phyloP scores from a whole-genome alignment of 2,888 invertebrate species.

The Rhopalosiphum nymphaeae region DNA sequence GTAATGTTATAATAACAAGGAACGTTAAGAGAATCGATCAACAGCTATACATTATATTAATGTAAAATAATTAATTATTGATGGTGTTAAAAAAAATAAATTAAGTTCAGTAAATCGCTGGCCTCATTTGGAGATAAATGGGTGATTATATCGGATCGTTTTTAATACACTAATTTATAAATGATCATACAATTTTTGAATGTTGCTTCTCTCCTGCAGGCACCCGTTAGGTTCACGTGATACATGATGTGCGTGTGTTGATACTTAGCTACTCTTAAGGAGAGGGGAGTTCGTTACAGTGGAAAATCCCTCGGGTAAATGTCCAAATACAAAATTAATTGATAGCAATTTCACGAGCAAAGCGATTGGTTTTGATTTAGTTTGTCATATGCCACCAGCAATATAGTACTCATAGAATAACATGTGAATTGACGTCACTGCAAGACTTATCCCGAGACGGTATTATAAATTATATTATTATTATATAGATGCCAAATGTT shows the following conservation, averaged over 20 bases:
- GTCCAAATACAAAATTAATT: conserved; percentile 4
- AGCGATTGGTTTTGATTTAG: neutral
- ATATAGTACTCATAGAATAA: neutral
- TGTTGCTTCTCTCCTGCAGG: neutral
- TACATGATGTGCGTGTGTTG: neutral
- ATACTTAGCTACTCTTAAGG: neutral
- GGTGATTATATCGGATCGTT: neutral
- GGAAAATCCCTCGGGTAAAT: neutral
- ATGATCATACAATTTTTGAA: neutral
- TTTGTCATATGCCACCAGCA: neutral
- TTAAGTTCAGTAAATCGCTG: neutral
- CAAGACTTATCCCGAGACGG: neutral
- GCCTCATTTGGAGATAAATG: neutral
- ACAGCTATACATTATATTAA: neutral
- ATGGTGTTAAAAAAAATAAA: neutral
- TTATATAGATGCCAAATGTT: neutral
- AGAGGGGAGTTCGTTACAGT: neutral
- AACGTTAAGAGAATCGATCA: neutral
- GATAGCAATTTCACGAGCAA: neutral
- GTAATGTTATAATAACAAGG: neutral
- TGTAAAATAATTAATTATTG: neutral
- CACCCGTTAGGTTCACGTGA: neutral
- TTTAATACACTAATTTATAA: neutral
- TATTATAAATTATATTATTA: neutral
- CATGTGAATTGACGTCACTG: neutral